A percentile compares a stretch with the other conserved stretches of the same genome.
phyloP scores from a whole-genome alignment of 2,888 invertebrate species.

The Dichetophora obliterata region DNA sequence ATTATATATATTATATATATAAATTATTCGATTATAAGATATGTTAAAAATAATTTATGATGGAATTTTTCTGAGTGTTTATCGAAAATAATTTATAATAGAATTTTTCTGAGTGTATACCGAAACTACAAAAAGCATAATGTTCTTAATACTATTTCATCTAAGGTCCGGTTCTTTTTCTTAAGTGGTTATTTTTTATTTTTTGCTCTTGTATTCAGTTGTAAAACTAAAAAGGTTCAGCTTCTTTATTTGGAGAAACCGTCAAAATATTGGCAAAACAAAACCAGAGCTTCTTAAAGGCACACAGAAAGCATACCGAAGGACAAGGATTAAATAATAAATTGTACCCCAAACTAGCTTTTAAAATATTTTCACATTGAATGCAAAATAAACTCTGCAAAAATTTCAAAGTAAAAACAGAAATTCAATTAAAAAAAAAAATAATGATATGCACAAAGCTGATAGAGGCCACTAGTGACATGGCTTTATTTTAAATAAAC shows the following conservation, averaged over 20 bases:
- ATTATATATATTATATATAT: no score
- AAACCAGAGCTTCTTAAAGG: neutral
- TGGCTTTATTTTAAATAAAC: no score
- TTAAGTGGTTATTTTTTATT: neutral
- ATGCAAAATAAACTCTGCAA: neutral
- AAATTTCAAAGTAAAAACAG: neutral
- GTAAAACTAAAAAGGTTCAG: neutral
- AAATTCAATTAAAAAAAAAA: neutral
- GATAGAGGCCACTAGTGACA: no score
- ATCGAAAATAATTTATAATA: no score
- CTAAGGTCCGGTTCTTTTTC: no score
- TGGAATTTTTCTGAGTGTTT: no score
- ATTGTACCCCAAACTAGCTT: neutral
- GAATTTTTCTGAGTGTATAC: no score
- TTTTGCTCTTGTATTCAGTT: neutral
- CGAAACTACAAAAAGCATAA: no score
- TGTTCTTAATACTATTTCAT: no score
- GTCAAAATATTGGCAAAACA: slow-evolving; percentile 40
- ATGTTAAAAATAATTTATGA: no score
- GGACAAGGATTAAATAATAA: neutral
- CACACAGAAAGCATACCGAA: neutral
- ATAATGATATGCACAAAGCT: no score
- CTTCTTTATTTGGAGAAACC: neutral
- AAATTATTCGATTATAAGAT: no score
- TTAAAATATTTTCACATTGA: neutral